These are phyloP conservation scores for Drosophila peninsularis DNA, from an alignment of 2,888 invertebrate species.

Conservation along the genomic window DNA sequence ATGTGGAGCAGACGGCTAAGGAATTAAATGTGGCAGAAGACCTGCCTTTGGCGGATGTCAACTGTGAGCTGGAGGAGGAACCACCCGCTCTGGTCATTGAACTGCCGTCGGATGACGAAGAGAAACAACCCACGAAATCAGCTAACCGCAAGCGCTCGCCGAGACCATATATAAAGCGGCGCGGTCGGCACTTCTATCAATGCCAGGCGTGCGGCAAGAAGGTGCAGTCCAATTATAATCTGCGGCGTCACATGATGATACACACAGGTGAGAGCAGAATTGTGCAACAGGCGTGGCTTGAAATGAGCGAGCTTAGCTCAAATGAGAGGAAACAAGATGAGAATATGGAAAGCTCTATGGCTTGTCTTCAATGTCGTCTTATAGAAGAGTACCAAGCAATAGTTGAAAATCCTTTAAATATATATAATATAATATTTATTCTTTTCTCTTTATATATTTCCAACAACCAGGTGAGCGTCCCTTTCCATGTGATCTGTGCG, in stretches of 20 bases:
- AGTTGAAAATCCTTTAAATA: no score
- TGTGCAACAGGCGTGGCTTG: slow-evolving; percentile 16
- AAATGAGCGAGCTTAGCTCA: not conserved
- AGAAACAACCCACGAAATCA: slow-evolving; percentile 13
- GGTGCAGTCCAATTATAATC: slow-evolving; percentile 83
- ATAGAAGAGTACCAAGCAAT: no score
- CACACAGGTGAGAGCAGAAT: slow-evolving; percentile 78
- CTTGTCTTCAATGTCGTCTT: not conserved
- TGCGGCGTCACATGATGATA: slow-evolving; percentile 84
- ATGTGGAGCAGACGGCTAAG: slow-evolving; percentile 4
- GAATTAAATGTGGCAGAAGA: slow-evolving; percentile 46
- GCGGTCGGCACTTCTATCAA: slow-evolving; percentile 81
- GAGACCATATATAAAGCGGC: slow-evolving; percentile 70
- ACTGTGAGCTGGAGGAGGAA: slow-evolving; percentile 60
- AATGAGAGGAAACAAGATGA: no score
- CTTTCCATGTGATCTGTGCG: slow-evolving; percentile 83
- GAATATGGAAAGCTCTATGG: not conserved
- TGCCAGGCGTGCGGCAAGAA: slow-evolving; percentile 83
- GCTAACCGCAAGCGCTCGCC: slow-evolving; percentile 40
- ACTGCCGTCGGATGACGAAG: slow-evolving; percentile 63
- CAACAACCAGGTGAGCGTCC: slow-evolving; percentile 82
- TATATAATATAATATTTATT: not conserved
- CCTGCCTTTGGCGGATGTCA: slow-evolving; percentile 59
- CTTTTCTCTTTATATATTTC: not conserved
- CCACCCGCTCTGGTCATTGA: slow-evolving; percentile 53